A percentile compares a stretch with the other conserved stretches of the same genome.
Evolutionary conservation across 37 sponge, comb jelly and placozoan species (phyloP).

Genomic region (Geodia barretti): DNA sequence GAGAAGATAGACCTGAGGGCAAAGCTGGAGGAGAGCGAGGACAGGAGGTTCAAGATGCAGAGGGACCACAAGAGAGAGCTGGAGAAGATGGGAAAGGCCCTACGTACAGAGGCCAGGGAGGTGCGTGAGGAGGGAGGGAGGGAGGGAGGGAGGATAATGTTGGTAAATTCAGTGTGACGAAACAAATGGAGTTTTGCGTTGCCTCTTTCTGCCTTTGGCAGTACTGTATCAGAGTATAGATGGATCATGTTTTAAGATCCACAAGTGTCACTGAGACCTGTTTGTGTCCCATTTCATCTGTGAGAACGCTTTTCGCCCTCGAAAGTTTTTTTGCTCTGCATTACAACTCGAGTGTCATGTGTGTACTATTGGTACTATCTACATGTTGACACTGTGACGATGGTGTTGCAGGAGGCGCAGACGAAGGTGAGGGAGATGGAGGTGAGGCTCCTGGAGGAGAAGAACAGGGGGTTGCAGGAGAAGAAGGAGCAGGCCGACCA

Average conservation of each 20-base stretch:
- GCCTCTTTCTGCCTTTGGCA: too few species aligned
- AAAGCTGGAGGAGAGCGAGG: slow-evolving; percentile 56
- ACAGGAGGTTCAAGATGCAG: slow-evolving; percentile 40
- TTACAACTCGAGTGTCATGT: too few species aligned
- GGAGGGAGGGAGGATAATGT: not conserved
- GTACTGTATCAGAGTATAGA: too few species aligned
- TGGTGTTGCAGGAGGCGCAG: slow-evolving; percentile 36
- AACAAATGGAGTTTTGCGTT: too few species aligned
- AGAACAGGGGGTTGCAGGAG: not conserved
- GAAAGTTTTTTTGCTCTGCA: too few species aligned
- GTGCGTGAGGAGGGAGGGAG: not conserved
- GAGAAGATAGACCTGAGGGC: slow-evolving; percentile 48
- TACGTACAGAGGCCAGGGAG: slow-evolving; percentile 9
- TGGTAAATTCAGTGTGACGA: not conserved
- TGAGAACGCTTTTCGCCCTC: too few species aligned
- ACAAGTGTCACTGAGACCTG: too few species aligned
- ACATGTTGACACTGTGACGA: slow-evolving; percentile 1
- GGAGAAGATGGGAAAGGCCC: slow-evolving; percentile 20
- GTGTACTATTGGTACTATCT: too few species aligned
- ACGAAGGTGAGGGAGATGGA: slow-evolving; percentile 23
- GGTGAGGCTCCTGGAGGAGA: slow-evolving; percentile 27
- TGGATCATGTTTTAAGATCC: too few species aligned
- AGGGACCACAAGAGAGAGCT: slow-evolving; percentile 44
- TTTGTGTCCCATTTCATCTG: too few species aligned
- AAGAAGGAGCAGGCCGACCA: slow-evolving; percentile 36